Evolutionary conservation across 1,140 invertebrate species (phyloP).

Genomic region (Heterodera schachtii): DNA sequence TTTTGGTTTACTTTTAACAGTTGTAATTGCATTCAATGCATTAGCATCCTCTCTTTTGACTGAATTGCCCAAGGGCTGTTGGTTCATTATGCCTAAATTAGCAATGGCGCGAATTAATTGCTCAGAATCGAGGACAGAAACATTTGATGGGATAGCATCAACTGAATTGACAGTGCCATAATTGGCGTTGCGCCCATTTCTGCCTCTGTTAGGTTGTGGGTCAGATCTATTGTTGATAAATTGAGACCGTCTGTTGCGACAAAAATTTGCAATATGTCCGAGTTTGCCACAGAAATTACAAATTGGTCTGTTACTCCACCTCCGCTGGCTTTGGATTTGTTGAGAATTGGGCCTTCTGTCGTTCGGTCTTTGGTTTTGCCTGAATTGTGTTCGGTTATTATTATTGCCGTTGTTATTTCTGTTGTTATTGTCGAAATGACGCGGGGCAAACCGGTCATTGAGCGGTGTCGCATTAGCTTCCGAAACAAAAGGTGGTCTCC

Average conservation of each 20-base stretch:
- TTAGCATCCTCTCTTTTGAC: not conserved
- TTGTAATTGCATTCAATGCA: not conserved
- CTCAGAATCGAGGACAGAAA: not conserved
- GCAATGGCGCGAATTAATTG: not conserved
- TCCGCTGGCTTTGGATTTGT: not conserved
- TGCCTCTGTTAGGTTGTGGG: not conserved
- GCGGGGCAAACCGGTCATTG: not conserved
- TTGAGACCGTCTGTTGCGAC: not conserved
- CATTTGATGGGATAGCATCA: not conserved
- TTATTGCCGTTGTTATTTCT: not conserved
- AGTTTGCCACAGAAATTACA: slow-evolving; percentile 1
- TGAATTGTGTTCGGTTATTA: not conserved
- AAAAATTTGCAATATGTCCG: not conserved
- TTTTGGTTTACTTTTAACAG: not conserved
- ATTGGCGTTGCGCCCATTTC: not conserved
- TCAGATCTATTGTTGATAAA: not conserved
- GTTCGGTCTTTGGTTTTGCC: not conserved
- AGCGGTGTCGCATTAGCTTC: not conserved
- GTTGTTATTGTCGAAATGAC: not conserved
- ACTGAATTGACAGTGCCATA: not conserved
- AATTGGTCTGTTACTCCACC: slow-evolving; percentile 5
- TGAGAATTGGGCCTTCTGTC: not conserved
- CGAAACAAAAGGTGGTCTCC: not conserved
- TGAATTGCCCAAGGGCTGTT: not conserved
- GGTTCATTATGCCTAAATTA: not conserved